Conservation (phyloP, 1,140 invertebrate species). For the Heterodera carotae region DNA sequence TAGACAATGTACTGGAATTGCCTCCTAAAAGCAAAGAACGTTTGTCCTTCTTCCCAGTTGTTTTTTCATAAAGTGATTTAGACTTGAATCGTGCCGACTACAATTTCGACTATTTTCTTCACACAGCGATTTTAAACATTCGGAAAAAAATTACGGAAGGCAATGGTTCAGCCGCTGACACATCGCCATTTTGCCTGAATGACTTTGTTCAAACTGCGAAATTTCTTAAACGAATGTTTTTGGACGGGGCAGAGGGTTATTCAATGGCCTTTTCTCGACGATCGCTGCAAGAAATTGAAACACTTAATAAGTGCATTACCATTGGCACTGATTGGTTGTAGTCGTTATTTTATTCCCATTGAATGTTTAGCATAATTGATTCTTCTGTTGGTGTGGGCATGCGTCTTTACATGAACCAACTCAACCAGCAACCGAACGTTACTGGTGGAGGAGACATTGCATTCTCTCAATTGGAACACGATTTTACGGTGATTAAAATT, state of each 20-base stretch:
- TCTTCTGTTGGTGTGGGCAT: not conserved
- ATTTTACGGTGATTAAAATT: slow-evolving; percentile 22
- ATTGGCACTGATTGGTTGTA: not conserved
- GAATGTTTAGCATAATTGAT: slow-evolving; percentile 22
- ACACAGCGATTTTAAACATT: slow-evolving; percentile 27
- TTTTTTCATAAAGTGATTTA: slow-evolving; percentile 6
- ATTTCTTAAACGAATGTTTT: not conserved
- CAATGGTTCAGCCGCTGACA: not conserved
- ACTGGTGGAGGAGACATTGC: not conserved
- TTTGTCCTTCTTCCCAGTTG: not conserved
- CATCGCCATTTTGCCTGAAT: slow-evolving; percentile 4
- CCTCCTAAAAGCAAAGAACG: slow-evolving; percentile 15
- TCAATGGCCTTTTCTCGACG: not conserved
- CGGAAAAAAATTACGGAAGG: slow-evolving; percentile 10
- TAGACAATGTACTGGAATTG: not conserved
- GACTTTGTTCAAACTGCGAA: slow-evolving; percentile 25
- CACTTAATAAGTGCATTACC: slow-evolving; percentile 9
- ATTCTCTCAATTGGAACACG: slow-evolving; percentile 25
- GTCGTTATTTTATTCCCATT: not conserved
- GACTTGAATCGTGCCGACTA: slow-evolving; percentile 8
- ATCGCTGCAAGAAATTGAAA: slow-evolving; percentile 19
- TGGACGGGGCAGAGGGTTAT: slow-evolving; percentile 12
- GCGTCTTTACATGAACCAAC: not conserved
- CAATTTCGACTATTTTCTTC: slow-evolving; percentile 30
- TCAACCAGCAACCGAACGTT: slow-evolving; percentile 13